These are phyloP conservation scores for Nephotettix cincticeps DNA, from an alignment of 1,140 invertebrate species.

Conservation along the genomic window DNA sequence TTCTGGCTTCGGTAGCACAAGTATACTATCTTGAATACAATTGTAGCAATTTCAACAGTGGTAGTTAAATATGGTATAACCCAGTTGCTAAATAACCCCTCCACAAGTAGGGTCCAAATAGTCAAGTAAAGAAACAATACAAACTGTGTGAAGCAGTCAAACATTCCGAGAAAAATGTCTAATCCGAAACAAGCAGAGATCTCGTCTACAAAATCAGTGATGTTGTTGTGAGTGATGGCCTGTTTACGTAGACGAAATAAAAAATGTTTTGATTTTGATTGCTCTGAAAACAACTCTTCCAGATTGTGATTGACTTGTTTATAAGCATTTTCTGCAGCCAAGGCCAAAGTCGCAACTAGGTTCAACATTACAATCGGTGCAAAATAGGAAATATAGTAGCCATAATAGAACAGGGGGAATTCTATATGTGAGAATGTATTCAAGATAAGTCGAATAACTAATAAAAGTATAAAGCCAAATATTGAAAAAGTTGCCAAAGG, in stretches of 20 bases:
- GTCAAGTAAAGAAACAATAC: conserved; percentile 16
- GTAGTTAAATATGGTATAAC: background rate
- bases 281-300: background rate
- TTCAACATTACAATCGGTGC: conserved; percentile 12
- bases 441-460: background rate
- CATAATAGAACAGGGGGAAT: conserved; percentile 10
- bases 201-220: conserved; percentile 8
- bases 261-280: background rate
- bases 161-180: background rate
- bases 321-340: conserved; percentile 10
- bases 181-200: conserved; percentile 16
- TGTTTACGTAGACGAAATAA: background rate
- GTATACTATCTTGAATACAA: conserved; percentile 12
- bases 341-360: conserved; percentile 14
- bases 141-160: conserved; percentile 11
- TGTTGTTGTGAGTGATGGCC: background rate
- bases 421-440: background rate
- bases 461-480: background rate
- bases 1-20: conserved; percentile 8
- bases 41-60: conserved; percentile 6
- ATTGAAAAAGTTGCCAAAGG: conserved; percentile 14
- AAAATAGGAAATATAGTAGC: conserved; percentile 6
- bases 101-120: conserved; percentile 12
- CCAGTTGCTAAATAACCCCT: background rate
- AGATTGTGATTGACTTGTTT: conserved; percentile 11